These are phyloP conservation scores for Cremastinae sp. DNA, from an alignment of 2,888 invertebrate genomes.

Conservation along the genomic window DNA sequence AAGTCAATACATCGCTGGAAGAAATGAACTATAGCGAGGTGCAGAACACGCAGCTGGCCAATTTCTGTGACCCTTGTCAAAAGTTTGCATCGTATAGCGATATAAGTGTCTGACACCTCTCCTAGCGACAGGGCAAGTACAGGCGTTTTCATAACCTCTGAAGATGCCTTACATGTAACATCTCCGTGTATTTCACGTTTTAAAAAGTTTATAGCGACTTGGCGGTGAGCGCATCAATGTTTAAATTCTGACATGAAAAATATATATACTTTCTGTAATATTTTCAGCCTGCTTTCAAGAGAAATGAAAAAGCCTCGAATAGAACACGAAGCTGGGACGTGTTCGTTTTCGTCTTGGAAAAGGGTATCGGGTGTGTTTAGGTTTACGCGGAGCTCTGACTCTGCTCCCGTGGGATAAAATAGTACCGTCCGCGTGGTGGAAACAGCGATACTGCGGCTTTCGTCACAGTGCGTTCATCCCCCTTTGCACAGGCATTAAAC, in stretches of 20 bases:
- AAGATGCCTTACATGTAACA: too few relatives aligned
- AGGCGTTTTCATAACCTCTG: too few relatives aligned
- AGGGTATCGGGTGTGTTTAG: neutral
- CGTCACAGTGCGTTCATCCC: slow-evolving; percentile 60
- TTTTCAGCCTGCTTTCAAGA: too few relatives aligned
- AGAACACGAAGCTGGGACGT: too few relatives aligned
- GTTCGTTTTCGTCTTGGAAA: neutral
- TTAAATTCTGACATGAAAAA: neutral
- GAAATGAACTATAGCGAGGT: neutral
- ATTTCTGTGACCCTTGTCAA: slow-evolving; percentile 57
- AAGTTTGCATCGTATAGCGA: slow-evolving; percentile 55
- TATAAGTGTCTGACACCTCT: too few relatives aligned
- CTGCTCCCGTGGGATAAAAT: slow-evolving; percentile 40
- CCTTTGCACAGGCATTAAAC: slow-evolving; percentile 55
- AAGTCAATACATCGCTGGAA: neutral
- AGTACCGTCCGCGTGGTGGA: slow-evolving; percentile 11
- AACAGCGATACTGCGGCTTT: slow-evolving; percentile 40
- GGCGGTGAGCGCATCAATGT: neutral
- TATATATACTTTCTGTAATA: too few relatives aligned
- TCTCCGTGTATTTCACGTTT: too few relatives aligned
- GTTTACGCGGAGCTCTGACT: neutral
- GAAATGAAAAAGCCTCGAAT: too few relatives aligned
- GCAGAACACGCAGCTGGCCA: slow-evolving; percentile 62
- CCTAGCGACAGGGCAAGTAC: too few relatives aligned
- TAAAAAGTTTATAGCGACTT: slow-evolving; percentile 1